These are phyloP conservation scores for Alauda arvensis DNA, from an alignment of 2,797 vertebrate genomes.

Conservation along the genomic window DNA sequence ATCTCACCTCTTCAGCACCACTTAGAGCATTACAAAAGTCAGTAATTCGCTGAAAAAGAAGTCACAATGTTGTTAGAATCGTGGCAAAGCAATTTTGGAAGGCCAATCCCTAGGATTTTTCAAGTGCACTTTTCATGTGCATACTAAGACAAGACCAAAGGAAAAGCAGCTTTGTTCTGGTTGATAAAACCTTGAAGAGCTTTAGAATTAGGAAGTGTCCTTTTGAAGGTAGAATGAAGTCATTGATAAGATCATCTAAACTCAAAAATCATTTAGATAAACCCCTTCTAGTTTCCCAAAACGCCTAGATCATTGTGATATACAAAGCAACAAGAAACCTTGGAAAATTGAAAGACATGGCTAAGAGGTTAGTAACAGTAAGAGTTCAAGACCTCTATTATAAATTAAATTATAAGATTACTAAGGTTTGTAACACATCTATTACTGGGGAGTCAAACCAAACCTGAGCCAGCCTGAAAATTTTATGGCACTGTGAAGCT, in stretches of 20 bases:
- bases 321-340: background rate
- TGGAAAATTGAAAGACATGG: constrained; percentile 6
- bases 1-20: background rate
- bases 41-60: background rate
- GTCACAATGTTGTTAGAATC: background rate
- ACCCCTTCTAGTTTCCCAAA: background rate
- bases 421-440: background rate
- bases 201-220: constrained; percentile 41
- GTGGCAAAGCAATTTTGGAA: background rate
- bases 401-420: constrained; percentile 4
- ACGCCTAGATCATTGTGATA: background rate
- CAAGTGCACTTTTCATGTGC: background rate
- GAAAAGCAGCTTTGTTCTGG: constrained; percentile 20
- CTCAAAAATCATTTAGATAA: constrained; percentile 3
- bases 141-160: constrained; percentile 19
- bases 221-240: constrained; percentile 46
- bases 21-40: background rate
- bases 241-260: constrained; percentile 44
- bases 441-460: background rate
- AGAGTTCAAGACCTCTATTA: constrained; percentile 12
- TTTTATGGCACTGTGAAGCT: background rate
- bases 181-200: constrained; percentile 12
- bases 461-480: background rate
- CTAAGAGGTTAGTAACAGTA: constrained; percentile 15
- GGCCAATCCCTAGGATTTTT: background rate